phyloP scores from a whole-genome alignment of 64 coral and sea anemone genomes.

The Orbicella faveolata region DNA sequence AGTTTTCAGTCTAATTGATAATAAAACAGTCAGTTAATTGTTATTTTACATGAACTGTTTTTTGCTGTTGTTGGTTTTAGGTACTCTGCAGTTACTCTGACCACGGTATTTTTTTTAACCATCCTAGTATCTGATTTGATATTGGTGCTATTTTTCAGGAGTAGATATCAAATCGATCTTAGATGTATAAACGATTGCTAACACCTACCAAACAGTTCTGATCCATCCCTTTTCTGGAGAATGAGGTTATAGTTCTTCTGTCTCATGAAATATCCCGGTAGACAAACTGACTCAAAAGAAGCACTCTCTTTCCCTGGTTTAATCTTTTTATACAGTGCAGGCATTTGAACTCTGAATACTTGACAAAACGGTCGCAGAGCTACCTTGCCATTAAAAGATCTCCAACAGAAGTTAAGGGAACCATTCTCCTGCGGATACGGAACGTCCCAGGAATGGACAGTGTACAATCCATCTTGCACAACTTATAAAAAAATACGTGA shows the following conservation, averaged over 20 bases:
- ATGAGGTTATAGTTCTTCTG: conserved; percentile 61
- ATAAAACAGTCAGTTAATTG: too few relatives aligned
- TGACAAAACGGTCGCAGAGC: background rate
- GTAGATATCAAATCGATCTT: background rate
- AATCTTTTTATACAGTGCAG: background rate
- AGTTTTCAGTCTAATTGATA: too few relatives aligned
- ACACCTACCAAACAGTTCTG: conserved; percentile 43
- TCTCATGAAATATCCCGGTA: conserved; percentile 46
- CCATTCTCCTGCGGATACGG: background rate
- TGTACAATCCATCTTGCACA: background rate
- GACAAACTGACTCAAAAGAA: conserved; percentile 55
- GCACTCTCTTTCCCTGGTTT: background rate
- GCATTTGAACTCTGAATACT: background rate
- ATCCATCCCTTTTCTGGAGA: background rate
- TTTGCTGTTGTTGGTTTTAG: too few relatives aligned
- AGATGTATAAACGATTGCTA: too few relatives aligned
- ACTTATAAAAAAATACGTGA: background rate
- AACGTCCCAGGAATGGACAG: background rate
- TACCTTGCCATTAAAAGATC: background rate
- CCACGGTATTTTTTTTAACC: too few relatives aligned
- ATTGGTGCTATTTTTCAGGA: too few relatives aligned
- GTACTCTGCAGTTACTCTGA: too few relatives aligned
- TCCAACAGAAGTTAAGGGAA: background rate
- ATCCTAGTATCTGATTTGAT: too few relatives aligned
- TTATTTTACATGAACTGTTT: too few relatives aligned